Evolutionary conservation across 2,113 vertebrate genomes (phyloP), one percentile per base, ranked within the genome.

Genomic region (Campylorhamphus procurvoides): DNA sequence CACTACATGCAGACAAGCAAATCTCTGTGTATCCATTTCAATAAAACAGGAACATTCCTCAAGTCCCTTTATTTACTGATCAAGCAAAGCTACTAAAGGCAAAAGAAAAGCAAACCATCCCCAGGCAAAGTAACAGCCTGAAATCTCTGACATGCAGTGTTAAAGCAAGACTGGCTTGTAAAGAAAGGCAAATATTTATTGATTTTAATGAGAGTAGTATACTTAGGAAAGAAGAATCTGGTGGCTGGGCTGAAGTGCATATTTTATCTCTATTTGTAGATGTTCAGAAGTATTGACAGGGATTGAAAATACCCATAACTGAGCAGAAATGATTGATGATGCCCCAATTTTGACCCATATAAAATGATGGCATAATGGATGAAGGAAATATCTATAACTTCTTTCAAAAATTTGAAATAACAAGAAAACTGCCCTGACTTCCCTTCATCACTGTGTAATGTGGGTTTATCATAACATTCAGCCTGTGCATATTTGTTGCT

Each of bases 11-110:
- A 75, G 85, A 63, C 77, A 91, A 90, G 49, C 3, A 5, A 85
- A 91, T 80, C 12, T 83, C 33, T 96, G 23, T 13, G 11, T 76
- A 55, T 91, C 66, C 40, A 42, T 94, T 82, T 95, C 90, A 95
- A 72, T 90, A 76, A 89, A 94, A 81, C 35, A 90, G 84, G 33
- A 49, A 92, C 40, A 80, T 89, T 63, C 56, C 76, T 67, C 69
- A 85, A 83, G 33, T 74, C 52, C 52, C 42, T 72, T 91, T 96
- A 95, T 78, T 85, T 81, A 76, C 42, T 56, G 14, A 88, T 85
- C 63, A 93, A 47, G 56, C 8, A 80, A 77, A 89, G 88, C 28
- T 24, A 12, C 46, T 42, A 46, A 71, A 60, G 71, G 28, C 0
- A 2, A 39, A 72, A 90, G 19, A 85, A 96, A 83, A 72, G 27